A percentile compares a stretch with the other conserved stretches of the same genome.
Evolutionary conservation across 2,888 invertebrate genomes (phyloP).

Genomic region (Bembecia ichneumoniformis): DNA sequence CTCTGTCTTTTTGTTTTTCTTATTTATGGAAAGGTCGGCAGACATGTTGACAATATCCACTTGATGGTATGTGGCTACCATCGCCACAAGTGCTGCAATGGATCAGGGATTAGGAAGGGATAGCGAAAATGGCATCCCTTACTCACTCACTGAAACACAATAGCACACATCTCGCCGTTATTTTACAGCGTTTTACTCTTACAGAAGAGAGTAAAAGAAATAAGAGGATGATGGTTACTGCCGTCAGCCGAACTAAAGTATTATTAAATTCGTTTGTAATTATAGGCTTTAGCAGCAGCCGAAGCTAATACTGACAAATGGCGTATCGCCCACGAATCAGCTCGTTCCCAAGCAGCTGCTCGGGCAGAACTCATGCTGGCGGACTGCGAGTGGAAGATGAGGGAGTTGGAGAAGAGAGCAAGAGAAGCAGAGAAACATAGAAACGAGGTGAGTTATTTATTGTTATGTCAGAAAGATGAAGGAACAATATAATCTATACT

Average conservation of each 20-base stretch:
- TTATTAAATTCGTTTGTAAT: constrained; percentile 1
- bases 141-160: too few species aligned
- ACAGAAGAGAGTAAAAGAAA: too few species aligned
- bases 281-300: constrained; percentile 72
- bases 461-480: not conserved
- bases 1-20: too few species aligned
- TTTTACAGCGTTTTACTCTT: too few species aligned
- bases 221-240: too few species aligned
- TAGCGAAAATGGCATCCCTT: too few species aligned
- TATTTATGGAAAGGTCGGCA: too few species aligned
- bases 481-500: not conserved
- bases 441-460: constrained; percentile 50
- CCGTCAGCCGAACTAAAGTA: not conserved
- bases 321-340: constrained; percentile 78
- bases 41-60: too few species aligned
- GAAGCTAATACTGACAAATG: constrained; percentile 70
- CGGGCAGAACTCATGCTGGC: constrained; percentile 81
- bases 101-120: too few species aligned
- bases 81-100: too few species aligned
- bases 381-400: constrained; percentile 88
- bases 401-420: constrained; percentile 81
- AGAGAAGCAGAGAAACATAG: constrained; percentile 76
- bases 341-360: constrained; percentile 77
- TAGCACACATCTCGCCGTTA: too few species aligned
- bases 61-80: too few species aligned